A percentile compares a stretch with the other conserved stretches of the same genome.
Evolutionary conservation across 2,797 vertebrate genomes (phyloP).

Genomic region (Pangasius macronema): DNA sequence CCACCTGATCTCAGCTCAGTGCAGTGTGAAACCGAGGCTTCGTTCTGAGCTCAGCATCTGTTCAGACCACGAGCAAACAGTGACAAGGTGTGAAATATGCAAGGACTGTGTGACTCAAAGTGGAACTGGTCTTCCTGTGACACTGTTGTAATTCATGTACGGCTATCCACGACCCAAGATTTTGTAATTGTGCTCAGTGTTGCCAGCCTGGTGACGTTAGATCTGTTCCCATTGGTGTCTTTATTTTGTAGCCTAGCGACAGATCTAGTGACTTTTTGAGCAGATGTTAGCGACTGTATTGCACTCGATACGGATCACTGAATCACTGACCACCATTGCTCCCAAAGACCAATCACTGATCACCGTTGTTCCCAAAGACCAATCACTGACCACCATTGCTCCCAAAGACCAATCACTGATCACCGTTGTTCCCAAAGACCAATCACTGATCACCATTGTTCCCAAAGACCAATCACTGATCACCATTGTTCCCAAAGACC

Average conservation of each 20-base stretch:
- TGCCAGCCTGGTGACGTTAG: neutral
- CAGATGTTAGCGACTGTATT: neutral
- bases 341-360: neutral
- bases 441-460: neutral
- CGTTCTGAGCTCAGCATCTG: slow-evolving; percentile 31
- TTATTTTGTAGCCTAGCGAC: neutral
- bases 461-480: no score
- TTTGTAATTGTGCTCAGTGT: neutral
- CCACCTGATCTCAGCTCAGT: neutral
- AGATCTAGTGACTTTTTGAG: neutral
- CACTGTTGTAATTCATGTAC: neutral
- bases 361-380: neutral
- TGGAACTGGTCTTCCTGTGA: neutral
- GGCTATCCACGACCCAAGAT: no score
- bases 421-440: neutral
- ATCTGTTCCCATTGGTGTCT: neutral
- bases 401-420: neutral
- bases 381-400: neutral
- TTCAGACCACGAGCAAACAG: neutral
- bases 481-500: no score
- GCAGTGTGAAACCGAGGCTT: slow-evolving; percentile 3
- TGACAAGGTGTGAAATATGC: neutral
- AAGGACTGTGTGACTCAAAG: neutral
- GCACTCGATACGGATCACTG: no score
- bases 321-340: neutral